Base-by-base conservation (phyloP, 2,113 vertebrate species). In the Chloropsis hardwickii region DNA sequence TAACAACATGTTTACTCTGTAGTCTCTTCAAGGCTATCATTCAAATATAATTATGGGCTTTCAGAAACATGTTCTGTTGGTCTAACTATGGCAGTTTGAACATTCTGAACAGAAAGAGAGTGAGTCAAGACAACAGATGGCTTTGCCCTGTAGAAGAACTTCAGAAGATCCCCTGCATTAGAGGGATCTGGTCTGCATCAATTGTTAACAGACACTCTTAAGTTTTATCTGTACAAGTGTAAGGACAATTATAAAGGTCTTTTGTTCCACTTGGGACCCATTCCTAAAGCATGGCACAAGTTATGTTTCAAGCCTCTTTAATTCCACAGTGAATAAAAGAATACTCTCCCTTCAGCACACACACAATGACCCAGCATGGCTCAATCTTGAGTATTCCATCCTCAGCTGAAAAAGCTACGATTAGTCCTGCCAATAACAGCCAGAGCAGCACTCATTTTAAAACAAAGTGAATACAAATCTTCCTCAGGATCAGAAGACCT, bases 21-120 rank as follows among this genome's bases (percentile, higher is more conserved):
- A 67, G 50, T 67, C 58, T 85, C 81, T 77, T 62, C 39, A 54
- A 96, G 37, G 44, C 78, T 95, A 48, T 14, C 28, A 97, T 72
- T 97, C 97, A 77, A 86, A 66, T 51, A 64, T 64, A 96, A 97
- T 94, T 56, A 86, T 12, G 16, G 51, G 57, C 47, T 88, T 79
- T 78, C 48, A 80, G 74, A 95, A 94, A 90, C 51, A 88, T 42
- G 37, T 23, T 93, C 51, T 72, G 48, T 69, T 88, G 45, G 25
- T 81, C n/a, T 77, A 88, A 66, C 51, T 74, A 33, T 14, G 20
- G 47, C 15, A 70, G 40, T 40, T 87, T 50, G 66, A 66, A 85
- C 2, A 10, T 48, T 35, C 51, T 89, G 42, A 85, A 74, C 20
- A 94, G 56, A 89, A 23, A 27, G 25, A 73, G 56, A 53, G 10